Conservation (phyloP, 2,888 invertebrate species). For the Hermaeophaga mercurialis region DNA sequence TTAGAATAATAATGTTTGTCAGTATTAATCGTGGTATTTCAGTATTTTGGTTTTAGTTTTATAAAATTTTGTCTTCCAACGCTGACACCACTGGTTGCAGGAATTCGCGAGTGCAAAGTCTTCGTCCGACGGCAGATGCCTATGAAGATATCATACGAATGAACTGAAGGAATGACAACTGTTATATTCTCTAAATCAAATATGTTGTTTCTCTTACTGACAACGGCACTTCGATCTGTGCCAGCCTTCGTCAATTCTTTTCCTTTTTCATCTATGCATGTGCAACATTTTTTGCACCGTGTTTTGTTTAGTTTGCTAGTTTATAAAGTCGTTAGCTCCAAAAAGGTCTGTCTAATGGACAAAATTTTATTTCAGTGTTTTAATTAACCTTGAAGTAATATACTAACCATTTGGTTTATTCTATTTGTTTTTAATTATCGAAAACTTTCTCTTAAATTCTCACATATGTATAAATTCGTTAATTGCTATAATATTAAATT, state of each 20-base stretch:
- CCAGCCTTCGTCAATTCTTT: constrained; percentile 25
- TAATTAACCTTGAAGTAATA: no score
- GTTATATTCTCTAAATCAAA: constrained; percentile 53
- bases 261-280: constrained; percentile 15
- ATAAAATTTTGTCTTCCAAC: no score
- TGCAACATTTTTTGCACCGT: no score
- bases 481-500: no score
- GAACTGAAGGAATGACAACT: constrained; percentile 50
- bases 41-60: no score
- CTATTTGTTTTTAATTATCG: no score
- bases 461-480: no score
- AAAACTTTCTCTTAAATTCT: no score
- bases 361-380: constrained; percentile 23
- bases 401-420: no score
- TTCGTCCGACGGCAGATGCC: constrained; percentile 51
- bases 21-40: no score
- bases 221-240: constrained; percentile 33
- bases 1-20: no score
- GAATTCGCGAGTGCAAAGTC: constrained; percentile 48
- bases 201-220: constrained; percentile 38
- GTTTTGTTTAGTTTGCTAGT: constrained; percentile 17
- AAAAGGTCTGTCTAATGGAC: constrained; percentile 14
- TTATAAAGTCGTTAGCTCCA: constrained; percentile 23
- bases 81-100: constrained; percentile 49
- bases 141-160: constrained; percentile 57